Base-by-base conservation (phyloP, 2,888 invertebrate genomes). In the Aproaerema taeniolella region DNA sequence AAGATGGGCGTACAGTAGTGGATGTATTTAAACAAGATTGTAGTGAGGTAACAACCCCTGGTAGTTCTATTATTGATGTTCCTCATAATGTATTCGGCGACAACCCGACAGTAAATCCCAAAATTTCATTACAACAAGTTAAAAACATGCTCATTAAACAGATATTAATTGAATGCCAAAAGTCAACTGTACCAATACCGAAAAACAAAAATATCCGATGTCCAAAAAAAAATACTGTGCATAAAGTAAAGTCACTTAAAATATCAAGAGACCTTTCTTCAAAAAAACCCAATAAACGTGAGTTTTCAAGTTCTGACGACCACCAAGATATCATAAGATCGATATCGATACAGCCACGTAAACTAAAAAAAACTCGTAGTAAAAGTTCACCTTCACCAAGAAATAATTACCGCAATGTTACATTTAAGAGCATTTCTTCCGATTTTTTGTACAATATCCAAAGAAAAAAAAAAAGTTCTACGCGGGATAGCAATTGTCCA, bases 231-330 rank as follows among this genome's bases (percentile, higher is more conserved):
- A 47, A 79, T 65, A 46, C 55, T 61, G 47, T 73, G 7, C 83
- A 83, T 45, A 86, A 82, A 68, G 69, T 86, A 0, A 86, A 85
- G 55, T 80, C 79, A 1, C 55, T 83, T 26, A 83, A 85, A 55
- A 74, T 85, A 52, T 77, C 83, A 1, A 81, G 65, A 54, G 56
- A 67, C 31, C 44, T 80, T 29, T 61, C 12, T 58, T 56, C 49
- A 41, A 47, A 36, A 61, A 56, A 42, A 46, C 49, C n/a, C n/a
- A n/a, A 20, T 20, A 20, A 20, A 20, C 5, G 20, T n/a, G n/a
- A n/a, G n/a, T n/a, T n/a, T 8, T 20, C 20, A 20, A 6, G 20
- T 20, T 8, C 20, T 4, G 8, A 20, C 8, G 8, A 20, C 8
- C 4, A 6, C 20, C 4, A 20, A 20, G 20, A 20, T 20, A 6